phyloP scores from a whole-genome alignment of 1,140 invertebrate genomes.

The Megalopta genalis region DNA sequence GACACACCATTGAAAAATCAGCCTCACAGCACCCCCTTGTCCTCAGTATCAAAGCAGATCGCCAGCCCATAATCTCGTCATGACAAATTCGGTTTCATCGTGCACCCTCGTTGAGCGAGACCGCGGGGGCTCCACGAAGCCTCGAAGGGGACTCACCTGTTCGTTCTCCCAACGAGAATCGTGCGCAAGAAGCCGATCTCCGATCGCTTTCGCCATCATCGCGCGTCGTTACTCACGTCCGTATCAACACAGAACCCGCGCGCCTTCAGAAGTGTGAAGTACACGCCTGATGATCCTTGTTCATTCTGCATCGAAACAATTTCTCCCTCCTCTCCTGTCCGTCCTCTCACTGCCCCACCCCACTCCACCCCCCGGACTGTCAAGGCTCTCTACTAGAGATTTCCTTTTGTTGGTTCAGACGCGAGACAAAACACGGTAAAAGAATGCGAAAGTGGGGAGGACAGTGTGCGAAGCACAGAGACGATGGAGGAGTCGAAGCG shows the following conservation, averaged over 20 bases:
- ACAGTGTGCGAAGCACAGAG: constrained; percentile 3
- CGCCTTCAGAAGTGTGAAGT: neutral
- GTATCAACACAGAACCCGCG: neutral
- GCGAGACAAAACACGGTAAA: neutral
- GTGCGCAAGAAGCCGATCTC: neutral
- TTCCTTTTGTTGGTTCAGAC: constrained; percentile 2
- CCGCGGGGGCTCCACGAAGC: neutral
- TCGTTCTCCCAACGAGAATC: constrained; percentile 1
- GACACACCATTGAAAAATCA: neutral
- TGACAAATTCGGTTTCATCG: constrained; percentile 5
- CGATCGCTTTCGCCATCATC: neutral
- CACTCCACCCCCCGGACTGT: neutral
- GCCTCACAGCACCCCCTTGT: constrained; percentile 9
- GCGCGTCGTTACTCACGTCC: neutral
- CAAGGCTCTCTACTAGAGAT: neutral
- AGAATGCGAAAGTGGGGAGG: neutral
- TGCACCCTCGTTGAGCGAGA: neutral
- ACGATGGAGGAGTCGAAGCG: neutral
- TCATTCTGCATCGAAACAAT: no score
- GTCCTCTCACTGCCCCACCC: no score
- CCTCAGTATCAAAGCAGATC: constrained; percentile 10
- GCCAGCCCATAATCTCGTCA: constrained; percentile 1
- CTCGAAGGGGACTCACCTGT: neutral
- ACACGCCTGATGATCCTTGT: neutral
- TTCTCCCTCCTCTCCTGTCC: neutral